These are phyloP conservation scores for Drepanosiphum platanoidis DNA, from an alignment of 2,888 invertebrate genomes.

Conservation along the genomic window DNA sequence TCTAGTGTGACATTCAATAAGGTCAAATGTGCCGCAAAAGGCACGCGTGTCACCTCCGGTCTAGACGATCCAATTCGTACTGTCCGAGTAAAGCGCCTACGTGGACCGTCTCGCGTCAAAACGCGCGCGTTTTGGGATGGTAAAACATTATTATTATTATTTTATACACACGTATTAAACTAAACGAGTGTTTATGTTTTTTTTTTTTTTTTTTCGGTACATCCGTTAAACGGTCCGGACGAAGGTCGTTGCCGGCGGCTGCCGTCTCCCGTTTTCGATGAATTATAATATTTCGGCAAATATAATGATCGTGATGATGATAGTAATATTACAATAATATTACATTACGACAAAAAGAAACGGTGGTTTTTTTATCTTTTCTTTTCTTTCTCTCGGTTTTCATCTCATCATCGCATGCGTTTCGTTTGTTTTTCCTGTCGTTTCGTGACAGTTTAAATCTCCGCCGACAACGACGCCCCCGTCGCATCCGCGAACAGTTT, in stretches of 20 bases:
- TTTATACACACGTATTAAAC: too few relatives aligned
- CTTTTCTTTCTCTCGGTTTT: background rate
- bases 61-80: too few relatives aligned
- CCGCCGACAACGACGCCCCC: background rate
- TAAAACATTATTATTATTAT: too few relatives aligned
- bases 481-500: background rate
- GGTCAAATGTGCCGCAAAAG: too few relatives aligned
- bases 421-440: constrained; percentile 5
- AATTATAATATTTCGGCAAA: background rate
- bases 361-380: background rate
- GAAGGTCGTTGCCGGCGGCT: constrained; percentile 1
- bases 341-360: background rate
- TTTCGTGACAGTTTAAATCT: constrained; percentile 18
- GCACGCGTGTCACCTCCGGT: background rate
- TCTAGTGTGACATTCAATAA: too few relatives aligned
- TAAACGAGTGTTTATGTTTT: too few relatives aligned
- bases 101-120: too few relatives aligned
- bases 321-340: too few relatives aligned
- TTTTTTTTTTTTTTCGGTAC: background rate
- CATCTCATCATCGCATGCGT: background rate
- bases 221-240: background rate
- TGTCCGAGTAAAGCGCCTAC: too few relatives aligned
- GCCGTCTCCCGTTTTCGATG: background rate
- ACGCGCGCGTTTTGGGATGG: too few relatives aligned
- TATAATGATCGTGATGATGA: background rate